Evolutionary conservation across 2,113 vertebrate species (phyloP).

Genomic region (Chiloscyllium plagiosum): DNA sequence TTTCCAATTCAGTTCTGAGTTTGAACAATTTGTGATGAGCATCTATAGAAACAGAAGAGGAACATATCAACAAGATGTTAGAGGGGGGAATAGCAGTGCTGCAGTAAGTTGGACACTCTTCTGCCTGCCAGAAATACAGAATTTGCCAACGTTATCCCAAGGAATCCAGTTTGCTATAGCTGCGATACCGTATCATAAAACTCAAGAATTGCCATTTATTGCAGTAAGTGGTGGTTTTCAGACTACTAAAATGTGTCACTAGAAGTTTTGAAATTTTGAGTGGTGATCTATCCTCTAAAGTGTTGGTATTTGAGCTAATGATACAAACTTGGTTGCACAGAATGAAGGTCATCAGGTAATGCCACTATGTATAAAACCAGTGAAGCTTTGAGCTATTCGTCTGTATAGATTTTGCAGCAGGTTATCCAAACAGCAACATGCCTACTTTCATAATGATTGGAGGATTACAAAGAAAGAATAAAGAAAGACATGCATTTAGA

Average conservation of each 20-base stretch:
- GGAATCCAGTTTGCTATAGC: not conserved
- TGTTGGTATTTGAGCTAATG: not conserved
- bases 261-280: not conserved
- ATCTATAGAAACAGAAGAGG: not conserved
- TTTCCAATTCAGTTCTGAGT: not conserved
- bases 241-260: not conserved
- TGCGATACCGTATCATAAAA: not conserved
- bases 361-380: not conserved
- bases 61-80: not conserved
- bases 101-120: not conserved
- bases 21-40: not conserved
- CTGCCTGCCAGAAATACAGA: not conserved
- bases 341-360: not conserved
- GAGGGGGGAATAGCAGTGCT: not conserved
- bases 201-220: not conserved
- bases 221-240: not conserved
- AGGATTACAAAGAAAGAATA: not conserved
- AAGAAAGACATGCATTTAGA: not conserved
- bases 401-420: not conserved
- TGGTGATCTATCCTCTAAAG: not conserved
- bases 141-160: not conserved
- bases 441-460: not conserved
- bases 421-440: not conserved
- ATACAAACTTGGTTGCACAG: not conserved
- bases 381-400: not conserved